These are phyloP conservation scores for Lagopus muta DNA, from an alignment of 2,113 vertebrate genomes.

Conservation along the genomic window DNA sequence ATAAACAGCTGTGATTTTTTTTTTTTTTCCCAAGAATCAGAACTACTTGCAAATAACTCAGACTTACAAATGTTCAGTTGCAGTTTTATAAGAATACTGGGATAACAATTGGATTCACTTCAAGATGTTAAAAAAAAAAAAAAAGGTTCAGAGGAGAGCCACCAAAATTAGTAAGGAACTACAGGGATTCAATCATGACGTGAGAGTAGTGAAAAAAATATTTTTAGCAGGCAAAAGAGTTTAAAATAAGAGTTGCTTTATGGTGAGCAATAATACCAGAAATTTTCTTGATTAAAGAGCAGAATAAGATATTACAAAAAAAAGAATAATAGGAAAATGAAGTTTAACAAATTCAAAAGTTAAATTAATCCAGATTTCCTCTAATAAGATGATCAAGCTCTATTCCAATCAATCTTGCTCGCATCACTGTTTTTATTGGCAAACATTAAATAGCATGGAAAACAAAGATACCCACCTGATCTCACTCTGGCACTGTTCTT, in stretches of 20 bases:
- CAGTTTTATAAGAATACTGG: not conserved
- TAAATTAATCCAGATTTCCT: not conserved
- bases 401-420: not conserved
- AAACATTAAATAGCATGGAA: conserved; percentile 8
- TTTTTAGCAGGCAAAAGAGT: not conserved
- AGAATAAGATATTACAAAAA: not conserved
- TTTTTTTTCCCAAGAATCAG: not conserved
- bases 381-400: not conserved
- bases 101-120: not conserved
- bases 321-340: not conserved
- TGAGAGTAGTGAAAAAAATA: not conserved
- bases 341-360: not conserved
- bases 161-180: not conserved
- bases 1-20: not conserved
- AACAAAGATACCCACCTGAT: not conserved
- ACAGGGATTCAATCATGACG: not conserved
- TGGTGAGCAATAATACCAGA: not conserved
- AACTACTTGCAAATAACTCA: not conserved
- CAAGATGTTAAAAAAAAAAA: not conserved
- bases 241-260: not conserved
- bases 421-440: not conserved
- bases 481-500: not conserved
- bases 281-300: not conserved
- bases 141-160: not conserved
- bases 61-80: not conserved